Evolutionary conservation across 2,888 invertebrate species (phyloP).

Genomic region (Ectemnius cavifrons): DNA sequence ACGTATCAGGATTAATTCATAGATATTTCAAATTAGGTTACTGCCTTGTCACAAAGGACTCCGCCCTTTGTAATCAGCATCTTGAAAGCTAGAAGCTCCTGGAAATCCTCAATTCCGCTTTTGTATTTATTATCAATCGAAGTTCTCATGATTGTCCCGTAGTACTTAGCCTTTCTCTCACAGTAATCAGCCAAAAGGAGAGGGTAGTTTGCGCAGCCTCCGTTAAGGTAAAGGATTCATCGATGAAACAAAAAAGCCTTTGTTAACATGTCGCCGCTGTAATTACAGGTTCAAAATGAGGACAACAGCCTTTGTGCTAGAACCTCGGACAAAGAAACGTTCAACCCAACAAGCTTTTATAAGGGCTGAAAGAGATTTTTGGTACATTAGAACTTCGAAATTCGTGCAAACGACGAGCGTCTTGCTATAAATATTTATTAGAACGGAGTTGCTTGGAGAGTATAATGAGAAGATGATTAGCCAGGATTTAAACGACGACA

Average conservation of each 20-base stretch:
- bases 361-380: no score
- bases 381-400: no score
- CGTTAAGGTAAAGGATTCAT: not conserved
- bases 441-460: slow-evolving; percentile 30
- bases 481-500: not conserved
- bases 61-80: no score
- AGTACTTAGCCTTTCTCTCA: not conserved
- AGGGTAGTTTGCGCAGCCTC: not conserved
- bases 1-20: slow-evolving; percentile 7
- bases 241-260: not conserved
- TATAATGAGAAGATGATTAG: not conserved
- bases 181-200: not conserved
- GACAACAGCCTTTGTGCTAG: not conserved
- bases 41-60: not conserved
- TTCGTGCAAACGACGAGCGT: no score
- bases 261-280: not conserved
- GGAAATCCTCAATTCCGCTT: not conserved
- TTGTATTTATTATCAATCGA: not conserved
- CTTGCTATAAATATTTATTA: slow-evolving; percentile 22
- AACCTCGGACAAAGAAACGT: not conserved
- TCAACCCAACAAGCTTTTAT: no score
- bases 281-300: not conserved
- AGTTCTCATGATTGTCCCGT: not conserved
- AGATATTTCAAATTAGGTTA: slow-evolving; percentile 5
- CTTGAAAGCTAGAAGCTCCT: not conserved